A percentile compares a stretch with the other conserved stretches of the same genome.
Evolutionary conservation across 2,797 vertebrate species (phyloP).

Genomic region (Trichosurus vulpecula): DNA sequence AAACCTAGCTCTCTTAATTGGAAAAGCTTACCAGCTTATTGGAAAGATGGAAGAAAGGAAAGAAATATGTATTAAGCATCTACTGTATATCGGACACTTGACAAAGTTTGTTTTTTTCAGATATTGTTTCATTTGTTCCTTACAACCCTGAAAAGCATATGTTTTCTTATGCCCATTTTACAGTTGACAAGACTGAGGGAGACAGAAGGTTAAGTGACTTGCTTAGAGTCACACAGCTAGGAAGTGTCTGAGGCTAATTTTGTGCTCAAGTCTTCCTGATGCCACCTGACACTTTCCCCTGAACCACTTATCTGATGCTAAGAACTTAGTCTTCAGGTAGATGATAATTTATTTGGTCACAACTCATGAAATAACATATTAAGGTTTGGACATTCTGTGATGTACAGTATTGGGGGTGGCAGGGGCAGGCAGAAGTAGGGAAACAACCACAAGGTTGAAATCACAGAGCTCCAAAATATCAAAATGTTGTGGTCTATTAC

Average conservation of each 20-base stretch:
- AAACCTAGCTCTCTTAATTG: not conserved
- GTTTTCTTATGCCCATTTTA: not conserved
- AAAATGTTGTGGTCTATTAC: not conserved
- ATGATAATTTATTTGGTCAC: not conserved
- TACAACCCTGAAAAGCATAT: not conserved
- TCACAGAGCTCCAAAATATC: not conserved
- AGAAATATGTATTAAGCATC: not conserved
- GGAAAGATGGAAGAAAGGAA: not conserved
- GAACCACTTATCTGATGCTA: not conserved
- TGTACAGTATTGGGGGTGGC: not conserved
- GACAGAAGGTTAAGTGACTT: not conserved
- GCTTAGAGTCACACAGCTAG: not conserved
- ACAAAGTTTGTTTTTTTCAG: not conserved
- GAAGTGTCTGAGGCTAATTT: not conserved
- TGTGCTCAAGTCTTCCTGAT: not conserved
- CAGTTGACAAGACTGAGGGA: not conserved
- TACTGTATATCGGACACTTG: not conserved
- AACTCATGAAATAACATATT: not conserved
- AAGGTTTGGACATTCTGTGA: not conserved
- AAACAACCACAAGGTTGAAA: not conserved
- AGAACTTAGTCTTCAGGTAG: not conserved
- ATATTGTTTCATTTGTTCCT: not conserved
- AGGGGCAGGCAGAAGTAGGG: not conserved
- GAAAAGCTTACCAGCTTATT: not conserved
- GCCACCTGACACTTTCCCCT: not conserved